These are phyloP conservation scores for Drosophila fungiperda DNA, from an alignment of 2,888 invertebrate genomes.

Conservation along the genomic window DNA sequence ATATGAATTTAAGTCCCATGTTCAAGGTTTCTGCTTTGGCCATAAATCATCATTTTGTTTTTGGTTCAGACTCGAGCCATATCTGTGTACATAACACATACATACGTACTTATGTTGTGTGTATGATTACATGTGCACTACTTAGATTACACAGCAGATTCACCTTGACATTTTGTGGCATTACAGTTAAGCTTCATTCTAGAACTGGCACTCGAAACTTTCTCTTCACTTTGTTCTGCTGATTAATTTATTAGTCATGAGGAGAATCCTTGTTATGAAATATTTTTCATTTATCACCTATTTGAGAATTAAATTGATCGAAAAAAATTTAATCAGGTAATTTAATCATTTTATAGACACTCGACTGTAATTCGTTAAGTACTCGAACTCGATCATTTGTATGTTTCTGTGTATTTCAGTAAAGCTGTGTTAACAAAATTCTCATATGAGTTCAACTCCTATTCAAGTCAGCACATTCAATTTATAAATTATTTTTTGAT, in stretches of 20 bases:
- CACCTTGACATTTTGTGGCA: slow-evolving; percentile 51
- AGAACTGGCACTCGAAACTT: background rate
- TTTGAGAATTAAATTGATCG: background rate
- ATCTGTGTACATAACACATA: background rate
- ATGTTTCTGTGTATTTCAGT: background rate
- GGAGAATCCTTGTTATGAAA: background rate
- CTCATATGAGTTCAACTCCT: background rate
- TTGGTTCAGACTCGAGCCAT: background rate
- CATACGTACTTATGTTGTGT: background rate
- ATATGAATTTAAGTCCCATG: background rate
- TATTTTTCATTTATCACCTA: background rate
- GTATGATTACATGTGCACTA: background rate
- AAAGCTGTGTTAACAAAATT: slow-evolving; percentile 1
- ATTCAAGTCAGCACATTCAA: background rate
- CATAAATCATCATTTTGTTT: background rate
- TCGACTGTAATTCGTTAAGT: background rate
- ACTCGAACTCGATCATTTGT: background rate
- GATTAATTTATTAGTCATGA: background rate
- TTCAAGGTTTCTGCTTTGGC: background rate
- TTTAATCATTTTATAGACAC: background rate
- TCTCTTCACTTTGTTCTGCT: background rate
- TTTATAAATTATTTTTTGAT: background rate
- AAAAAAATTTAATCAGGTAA: background rate
- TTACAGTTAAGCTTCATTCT: background rate
- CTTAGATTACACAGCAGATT: slow-evolving; percentile 38